Base-by-base conservation (phyloP, 2,888 invertebrate genomes). In the Melikaiella ostensackeni region DNA sequence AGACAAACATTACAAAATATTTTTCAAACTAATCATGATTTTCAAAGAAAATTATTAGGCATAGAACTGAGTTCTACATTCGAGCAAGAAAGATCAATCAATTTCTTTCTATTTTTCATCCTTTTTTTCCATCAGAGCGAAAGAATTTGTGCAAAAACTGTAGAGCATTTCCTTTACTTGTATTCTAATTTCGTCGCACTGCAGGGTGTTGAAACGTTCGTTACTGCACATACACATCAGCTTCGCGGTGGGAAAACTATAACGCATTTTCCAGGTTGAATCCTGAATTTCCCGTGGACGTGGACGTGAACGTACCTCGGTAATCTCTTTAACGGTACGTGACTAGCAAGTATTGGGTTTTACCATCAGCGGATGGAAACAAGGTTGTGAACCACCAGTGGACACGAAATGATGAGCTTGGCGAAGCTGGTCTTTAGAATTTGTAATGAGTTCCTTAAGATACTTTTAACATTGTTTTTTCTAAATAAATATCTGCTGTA, bases 241-340 rank as follows among this genome's bases (percentile, higher is more conserved):
- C 50, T 50, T n/a, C 50, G 50, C n/a, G n/a, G n/a, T 50, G n/a
- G 50, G n/a, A 8, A n/a, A 50, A 8, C 50, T 50, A n/a, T 9
- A 50, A 50, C 50, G n/a, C n/a, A 50, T 50, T 50, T 50, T 50
- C 50, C 50, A 50, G 50, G n/a, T n/a, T 50, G 1, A n/a, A 50
- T 50, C 50, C 50, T n/a, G n/a, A n/a, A 50, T 50, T 50, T 50
- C 50, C 2, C n/a, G 2, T n/a, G 50, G 50, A n/a, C n/a, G 50
- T 50, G 8, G 8, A 50, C n/a, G n/a, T 50, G 50, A 50, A 50
- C 8, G 50, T 50, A 50, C 50, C 50, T 50, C 50, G n/a, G 50
- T 50, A 50, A 50, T 50, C 50, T 50, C 50, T 50, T 50, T n/a
- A 50, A 50, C 50, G 50, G 16, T 50, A 50, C 50, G n/a, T 50